A percentile compares a stretch with the other conserved stretches of the same genome.
Conservation (phyloP, 2,113 vertebrate species). For the Sporophila hypoxantha region DNA sequence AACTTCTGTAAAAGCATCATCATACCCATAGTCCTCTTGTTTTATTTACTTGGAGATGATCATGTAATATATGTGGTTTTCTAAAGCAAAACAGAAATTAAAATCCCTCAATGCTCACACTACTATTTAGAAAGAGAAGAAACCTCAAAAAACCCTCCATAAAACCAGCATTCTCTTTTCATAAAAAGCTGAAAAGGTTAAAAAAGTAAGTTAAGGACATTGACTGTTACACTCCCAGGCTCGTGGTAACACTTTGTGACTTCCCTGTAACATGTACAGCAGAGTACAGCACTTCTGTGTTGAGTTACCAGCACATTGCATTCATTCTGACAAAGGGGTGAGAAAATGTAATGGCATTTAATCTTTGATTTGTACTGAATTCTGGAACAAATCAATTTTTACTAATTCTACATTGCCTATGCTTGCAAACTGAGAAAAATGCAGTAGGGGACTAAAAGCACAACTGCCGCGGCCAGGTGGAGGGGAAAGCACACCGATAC, state of each 20-base stretch:
- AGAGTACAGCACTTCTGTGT: constrained; percentile 16
- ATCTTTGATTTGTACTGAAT: not conserved
- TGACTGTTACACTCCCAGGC: not conserved
- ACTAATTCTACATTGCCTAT: not conserved
- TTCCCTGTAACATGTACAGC: not conserved
- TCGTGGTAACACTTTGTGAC: constrained; percentile 4
- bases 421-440: not conserved
- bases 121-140: not conserved
- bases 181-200: constrained; percentile 5
- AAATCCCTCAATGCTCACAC: not conserved
- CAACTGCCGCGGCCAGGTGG: too few species aligned
- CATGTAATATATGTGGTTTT: not conserved
- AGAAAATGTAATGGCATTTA: constrained; percentile 16
- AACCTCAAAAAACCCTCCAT: fast-evolving
- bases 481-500: too few species aligned
- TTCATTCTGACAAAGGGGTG: constrained; percentile 13
- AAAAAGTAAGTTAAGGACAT: not conserved
- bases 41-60: not conserved
- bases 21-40: not conserved
- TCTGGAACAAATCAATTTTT: not conserved
- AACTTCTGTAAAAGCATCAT: not conserved
- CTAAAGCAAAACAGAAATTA: constrained; percentile 10
- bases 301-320: constrained; percentile 13
- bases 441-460: not conserved
- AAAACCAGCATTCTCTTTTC: not conserved